Evolutionary conservation across 1,140 invertebrate species (phyloP).

Genomic region (Achatina immaculata): DNA sequence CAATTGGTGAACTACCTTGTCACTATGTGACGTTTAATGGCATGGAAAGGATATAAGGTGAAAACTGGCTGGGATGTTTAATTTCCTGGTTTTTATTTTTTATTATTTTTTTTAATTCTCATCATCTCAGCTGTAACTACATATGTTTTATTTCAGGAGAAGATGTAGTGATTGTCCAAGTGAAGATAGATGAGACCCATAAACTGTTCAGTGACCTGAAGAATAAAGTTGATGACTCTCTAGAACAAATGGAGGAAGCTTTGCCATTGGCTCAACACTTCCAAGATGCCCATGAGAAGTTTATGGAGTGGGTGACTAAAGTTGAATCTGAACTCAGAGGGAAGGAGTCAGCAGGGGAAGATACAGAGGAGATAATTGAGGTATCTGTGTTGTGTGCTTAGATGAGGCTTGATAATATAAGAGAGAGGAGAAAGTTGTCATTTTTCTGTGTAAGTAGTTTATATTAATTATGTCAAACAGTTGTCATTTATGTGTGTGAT

Average conservation of each 20-base stretch:
- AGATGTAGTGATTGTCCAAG: slow-evolving; percentile 59
- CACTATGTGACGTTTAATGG: no score
- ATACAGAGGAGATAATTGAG: slow-evolving; percentile 65
- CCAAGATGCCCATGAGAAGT: slow-evolving; percentile 87
- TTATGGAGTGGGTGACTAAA: slow-evolving; percentile 94
- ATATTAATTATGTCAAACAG: no score
- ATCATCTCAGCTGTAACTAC: no score
- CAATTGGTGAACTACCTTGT: no score
- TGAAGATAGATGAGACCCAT: slow-evolving; percentile 80
- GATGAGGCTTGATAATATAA: no score
- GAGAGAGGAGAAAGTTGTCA: background rate
- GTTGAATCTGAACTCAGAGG: slow-evolving; percentile 84
- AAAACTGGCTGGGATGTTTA: no score
- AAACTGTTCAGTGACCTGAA: slow-evolving; percentile 91
- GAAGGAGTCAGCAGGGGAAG: slow-evolving; percentile 58
- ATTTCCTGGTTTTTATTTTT: no score
- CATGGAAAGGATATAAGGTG: no score
- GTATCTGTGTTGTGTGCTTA: slow-evolving; percentile 54
- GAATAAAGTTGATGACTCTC: slow-evolving; percentile 84
- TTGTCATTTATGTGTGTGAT: no score
- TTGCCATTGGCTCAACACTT: slow-evolving; percentile 93
- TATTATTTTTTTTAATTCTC: no score
- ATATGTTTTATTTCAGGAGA: slow-evolving; percentile 45
- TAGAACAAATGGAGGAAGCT: slow-evolving; percentile 87
- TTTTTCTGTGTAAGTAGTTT: no score